Conservation (phyloP, 2,797 vertebrate genomes). For the Diplodus puntazzo region DNA sequence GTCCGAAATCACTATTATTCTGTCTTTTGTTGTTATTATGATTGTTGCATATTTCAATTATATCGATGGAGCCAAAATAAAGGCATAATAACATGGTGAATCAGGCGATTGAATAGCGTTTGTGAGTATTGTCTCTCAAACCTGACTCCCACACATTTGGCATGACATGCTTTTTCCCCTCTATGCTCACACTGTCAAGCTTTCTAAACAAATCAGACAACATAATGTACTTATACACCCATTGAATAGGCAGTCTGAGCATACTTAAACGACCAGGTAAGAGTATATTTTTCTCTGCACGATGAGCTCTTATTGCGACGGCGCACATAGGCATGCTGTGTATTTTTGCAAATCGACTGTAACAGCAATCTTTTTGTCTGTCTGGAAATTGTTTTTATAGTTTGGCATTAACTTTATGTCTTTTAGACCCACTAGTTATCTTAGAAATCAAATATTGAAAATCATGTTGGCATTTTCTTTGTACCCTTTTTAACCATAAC, state of each 20-base stretch:
- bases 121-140: conserved; percentile 4
- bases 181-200: conserved; percentile 5
- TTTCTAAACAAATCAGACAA: conserved; percentile 15
- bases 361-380: neutral
- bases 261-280: neutral
- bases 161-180: conserved; percentile 5
- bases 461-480: neutral
- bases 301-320: neutral
- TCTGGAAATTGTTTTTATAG: neutral
- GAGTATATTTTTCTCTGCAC: neutral
- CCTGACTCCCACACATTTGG: conserved; percentile 8
- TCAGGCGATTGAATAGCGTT: conserved; percentile 1
- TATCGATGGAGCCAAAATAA: conserved; percentile 20
- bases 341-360: neutral
- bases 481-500: neutral
- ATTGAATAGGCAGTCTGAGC: neutral
- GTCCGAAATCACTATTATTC: neutral
- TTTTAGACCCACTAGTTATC: neutral
- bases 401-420: neutral
- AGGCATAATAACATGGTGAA: conserved; percentile 19
- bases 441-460: neutral
- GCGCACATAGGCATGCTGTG: neutral
- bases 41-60: neutral
- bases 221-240: conserved; percentile 27
- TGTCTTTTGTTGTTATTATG: conserved; percentile 1